Evolutionary conservation across 2,113 vertebrate genomes (phyloP).

Genomic region (Sitta europaea): DNA sequence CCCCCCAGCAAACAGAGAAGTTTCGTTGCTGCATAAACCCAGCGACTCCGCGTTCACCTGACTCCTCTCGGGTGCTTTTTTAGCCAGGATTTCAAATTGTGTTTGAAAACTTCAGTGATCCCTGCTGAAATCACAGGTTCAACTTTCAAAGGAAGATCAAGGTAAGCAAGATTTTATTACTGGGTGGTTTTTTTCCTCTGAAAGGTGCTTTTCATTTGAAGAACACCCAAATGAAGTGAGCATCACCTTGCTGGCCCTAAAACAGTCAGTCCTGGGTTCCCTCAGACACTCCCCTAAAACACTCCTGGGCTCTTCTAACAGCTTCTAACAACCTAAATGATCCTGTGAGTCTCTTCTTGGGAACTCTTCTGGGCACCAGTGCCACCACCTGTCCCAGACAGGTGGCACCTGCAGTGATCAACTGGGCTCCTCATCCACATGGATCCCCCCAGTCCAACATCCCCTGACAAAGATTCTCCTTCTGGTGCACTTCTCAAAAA

Average conservation of each 20-base stretch:
- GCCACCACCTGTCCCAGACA: fast-evolving
- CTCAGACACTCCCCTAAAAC: not conserved
- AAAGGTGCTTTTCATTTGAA: not conserved
- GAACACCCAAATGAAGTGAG: fast-evolving
- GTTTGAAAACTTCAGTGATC: not conserved
- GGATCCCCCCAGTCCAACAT: fast-evolving
- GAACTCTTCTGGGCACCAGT: not conserved
- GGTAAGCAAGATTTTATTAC: not conserved
- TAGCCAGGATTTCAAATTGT: not conserved
- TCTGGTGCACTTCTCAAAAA: not conserved
- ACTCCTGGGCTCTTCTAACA: not conserved
- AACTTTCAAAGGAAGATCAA: not conserved
- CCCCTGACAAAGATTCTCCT: not conserved
- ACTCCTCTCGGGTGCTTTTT: not conserved
- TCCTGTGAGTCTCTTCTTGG: not conserved
- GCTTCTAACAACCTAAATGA: not conserved
- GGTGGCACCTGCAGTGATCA: not conserved
- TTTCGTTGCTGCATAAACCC: not conserved
- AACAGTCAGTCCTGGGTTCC: not conserved
- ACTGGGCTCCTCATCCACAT: fast-evolving
- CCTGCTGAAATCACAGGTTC: fast-evolving
- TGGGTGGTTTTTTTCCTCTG: fast-evolving
- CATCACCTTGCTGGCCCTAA: fast-evolving
- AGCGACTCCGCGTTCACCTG: not conserved
- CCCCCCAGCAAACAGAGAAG: not conserved